These are phyloP conservation scores for Caenorhabditis panamensis DNA, from an alignment of 2,888 invertebrate genomes.

Conservation along the genomic window DNA sequence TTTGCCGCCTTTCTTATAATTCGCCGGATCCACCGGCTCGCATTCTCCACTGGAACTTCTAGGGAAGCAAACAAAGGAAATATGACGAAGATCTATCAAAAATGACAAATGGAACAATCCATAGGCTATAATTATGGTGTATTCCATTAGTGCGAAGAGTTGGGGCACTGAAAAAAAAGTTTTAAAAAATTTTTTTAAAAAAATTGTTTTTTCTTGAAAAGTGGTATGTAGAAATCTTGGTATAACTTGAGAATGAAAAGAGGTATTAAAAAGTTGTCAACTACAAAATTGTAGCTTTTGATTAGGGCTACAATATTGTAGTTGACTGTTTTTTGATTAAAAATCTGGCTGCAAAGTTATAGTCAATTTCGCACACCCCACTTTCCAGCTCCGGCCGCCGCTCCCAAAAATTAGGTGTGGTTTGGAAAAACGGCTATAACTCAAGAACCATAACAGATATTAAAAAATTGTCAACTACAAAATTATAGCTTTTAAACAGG, in stretches of 20 bases:
- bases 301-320: not conserved
- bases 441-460: not conserved
- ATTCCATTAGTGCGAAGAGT: conserved; percentile 75
- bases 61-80: conserved; percentile 76
- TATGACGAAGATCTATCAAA: conserved; percentile 73
- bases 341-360: too few relatives aligned
- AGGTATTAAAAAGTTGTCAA: not conserved
- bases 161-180: conserved; percentile 69
- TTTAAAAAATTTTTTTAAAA: not conserved
- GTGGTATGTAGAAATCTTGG: not conserved
- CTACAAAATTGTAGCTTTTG: not conserved
- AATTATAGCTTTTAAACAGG: not conserved
- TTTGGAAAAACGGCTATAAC: too few relatives aligned
- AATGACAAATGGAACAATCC: conserved; percentile 72
- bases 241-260: not conserved
- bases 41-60: conserved; percentile 76
- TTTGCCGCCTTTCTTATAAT: conserved; percentile 70
- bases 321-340: not conserved
- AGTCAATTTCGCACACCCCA: not conserved
- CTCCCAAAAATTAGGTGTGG: too few relatives aligned
- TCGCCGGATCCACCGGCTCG: conserved; percentile 75
- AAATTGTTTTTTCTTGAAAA: not conserved
- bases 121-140: conserved; percentile 71
- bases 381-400: too few relatives aligned
- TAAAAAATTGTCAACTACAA: not conserved